These are phyloP conservation scores for Sula dactylatra DNA, from an alignment of 2,113 vertebrate genomes.

Conservation along the genomic window DNA sequence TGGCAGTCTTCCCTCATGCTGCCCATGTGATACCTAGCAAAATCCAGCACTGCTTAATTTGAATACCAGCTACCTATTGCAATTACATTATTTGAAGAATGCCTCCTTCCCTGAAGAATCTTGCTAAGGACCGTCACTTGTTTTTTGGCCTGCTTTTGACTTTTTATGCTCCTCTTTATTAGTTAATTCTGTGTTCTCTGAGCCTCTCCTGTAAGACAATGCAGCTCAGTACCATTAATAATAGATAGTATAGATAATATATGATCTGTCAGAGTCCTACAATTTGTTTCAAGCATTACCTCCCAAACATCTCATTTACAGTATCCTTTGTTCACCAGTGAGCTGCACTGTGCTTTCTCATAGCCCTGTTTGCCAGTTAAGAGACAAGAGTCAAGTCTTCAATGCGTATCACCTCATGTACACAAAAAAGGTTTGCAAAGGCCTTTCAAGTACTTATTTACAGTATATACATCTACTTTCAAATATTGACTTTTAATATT, in stretches of 20 bases:
- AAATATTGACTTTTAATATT: neutral
- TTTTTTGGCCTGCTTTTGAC: neutral
- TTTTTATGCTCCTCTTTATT: neutral
- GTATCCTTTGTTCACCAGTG: neutral
- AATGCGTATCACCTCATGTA: fast-evolving
- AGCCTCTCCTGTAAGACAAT: neutral
- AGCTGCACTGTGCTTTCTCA: neutral
- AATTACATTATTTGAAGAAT: neutral
- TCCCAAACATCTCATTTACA: neutral
- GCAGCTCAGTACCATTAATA: neutral
- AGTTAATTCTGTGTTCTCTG: neutral
- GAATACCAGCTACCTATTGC: neutral
- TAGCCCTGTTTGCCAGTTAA: neutral
- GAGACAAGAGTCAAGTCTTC: neutral
- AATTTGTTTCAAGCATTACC: neutral
- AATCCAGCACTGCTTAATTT: neutral
- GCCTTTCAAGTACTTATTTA: neutral
- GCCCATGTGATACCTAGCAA: fast-evolving
- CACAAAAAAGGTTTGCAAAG: neutral
- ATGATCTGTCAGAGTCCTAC: neutral
- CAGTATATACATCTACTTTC: neutral
- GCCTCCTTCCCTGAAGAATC: neutral
- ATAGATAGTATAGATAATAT: neutral
- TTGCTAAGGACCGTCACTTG: neutral
- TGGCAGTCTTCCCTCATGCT: neutral